A percentile compares a stretch with the other conserved stretches of the same genome.
phyloP scores from a whole-genome alignment of 2,797 vertebrate species.

The Vireo griseus region DNA sequence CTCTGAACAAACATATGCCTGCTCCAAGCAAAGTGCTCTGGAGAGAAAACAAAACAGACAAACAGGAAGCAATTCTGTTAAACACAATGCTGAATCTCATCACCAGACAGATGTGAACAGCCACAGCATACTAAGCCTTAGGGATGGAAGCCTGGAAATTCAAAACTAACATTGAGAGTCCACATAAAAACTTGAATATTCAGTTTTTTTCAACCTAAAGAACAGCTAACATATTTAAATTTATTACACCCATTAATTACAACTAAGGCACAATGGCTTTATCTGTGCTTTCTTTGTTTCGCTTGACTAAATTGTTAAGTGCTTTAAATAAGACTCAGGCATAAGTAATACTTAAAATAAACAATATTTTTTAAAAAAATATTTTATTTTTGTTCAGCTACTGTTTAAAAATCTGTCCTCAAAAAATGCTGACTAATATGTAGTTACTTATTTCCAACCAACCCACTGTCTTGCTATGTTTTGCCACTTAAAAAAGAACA shows the following conservation, averaged over 20 bases:
- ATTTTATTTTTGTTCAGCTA: neutral
- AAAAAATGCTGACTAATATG: neutral
- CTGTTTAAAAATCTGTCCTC: neutral
- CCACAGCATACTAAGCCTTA: neutral
- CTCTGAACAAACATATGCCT: slow-evolving; percentile 58
- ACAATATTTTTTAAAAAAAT: neutral
- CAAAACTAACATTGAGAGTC: neutral
- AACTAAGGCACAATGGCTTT: neutral
- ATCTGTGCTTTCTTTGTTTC: neutral
- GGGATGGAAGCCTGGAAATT: neutral
- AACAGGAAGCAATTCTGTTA: slow-evolving; percentile 48
- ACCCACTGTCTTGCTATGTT: neutral
- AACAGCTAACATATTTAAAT: neutral
- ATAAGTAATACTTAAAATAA: neutral
- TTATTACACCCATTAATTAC: neutral
- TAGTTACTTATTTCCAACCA: neutral
- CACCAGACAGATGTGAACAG: slow-evolving; percentile 1
- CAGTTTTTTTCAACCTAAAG: neutral
- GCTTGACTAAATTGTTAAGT: neutral
- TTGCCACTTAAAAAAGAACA: neutral
- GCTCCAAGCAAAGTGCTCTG: slow-evolving; percentile 66
- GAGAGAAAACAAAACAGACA: slow-evolving; percentile 29
- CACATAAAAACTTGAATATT: neutral
- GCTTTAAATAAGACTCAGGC: neutral
- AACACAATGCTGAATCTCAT: neutral